Base-by-base conservation (phyloP, 2,113 vertebrate species). In the Panthera tigris region DNA sequence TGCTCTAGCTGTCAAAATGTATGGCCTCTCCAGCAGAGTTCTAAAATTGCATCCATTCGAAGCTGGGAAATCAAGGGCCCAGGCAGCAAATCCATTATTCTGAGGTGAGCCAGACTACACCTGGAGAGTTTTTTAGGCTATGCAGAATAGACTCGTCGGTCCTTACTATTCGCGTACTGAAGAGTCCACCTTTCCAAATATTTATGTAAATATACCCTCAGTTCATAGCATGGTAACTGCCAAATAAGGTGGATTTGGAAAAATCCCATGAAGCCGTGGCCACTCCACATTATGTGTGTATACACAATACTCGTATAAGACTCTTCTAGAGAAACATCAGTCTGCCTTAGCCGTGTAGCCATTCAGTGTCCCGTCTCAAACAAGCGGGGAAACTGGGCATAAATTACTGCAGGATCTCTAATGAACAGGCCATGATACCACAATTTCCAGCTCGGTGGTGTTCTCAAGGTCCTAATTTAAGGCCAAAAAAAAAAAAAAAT, bases 1-100 rank as follows among this genome's bases (percentile, higher is more conserved):
- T 95, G 68, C 92, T 73, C 55, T 61, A 84, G 52, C 92, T 94
- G 80, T 96, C 79, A 69, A n/a, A 94, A 79, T 7, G 48, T 84
- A 92, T 13, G 95, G 15, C 1, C 0, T 97, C 71, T 97, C 76
- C 69, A 65, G 39, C 11, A 84, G 90, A 91, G 61, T 10, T 36
- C 31, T 74, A 21, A 19, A 76, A 19, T 13, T 14, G 2, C 19
- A 25, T 25, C 7, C 18, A 11, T n/a, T 93, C 63, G 7, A 93
- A 36, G 79, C 74, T 50, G 50, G 92, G 27, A 83, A 96, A 84
- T 36, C 16, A 12, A 68, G 91, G 48, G 18, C 45, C 71, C 25
- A 9, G 82, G 21, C 31, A 39, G 21, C 41, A 71, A 57, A 61
- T 8, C 10, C 66, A 4, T 61, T 8, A 71, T 84, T 57, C 63